Conservation (phyloP, 2,113 vertebrate genomes). For the Potamarius usumacintae region DNA sequence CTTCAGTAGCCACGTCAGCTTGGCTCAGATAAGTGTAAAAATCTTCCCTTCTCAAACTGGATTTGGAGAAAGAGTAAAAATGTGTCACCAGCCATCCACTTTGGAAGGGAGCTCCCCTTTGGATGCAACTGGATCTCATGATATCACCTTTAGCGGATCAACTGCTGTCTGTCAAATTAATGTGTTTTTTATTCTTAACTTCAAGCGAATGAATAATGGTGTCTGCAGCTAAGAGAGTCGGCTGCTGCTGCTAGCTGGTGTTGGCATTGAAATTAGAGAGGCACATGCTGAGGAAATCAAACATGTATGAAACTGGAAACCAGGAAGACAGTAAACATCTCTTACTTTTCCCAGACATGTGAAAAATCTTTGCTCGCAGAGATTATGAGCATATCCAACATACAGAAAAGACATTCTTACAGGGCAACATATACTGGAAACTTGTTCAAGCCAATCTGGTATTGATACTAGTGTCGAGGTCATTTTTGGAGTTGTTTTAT, state of each 20-base stretch:
- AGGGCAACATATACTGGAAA: slow-evolving; percentile 47
- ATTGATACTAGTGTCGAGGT: not conserved
- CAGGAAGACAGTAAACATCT: slow-evolving; percentile 50
- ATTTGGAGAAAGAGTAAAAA: slow-evolving; percentile 21
- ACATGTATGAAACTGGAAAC: slow-evolving; percentile 55
- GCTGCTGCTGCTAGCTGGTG: slow-evolving; percentile 45
- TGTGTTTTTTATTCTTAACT: not conserved
- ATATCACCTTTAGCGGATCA: slow-evolving; percentile 20
- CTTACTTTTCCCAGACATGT: slow-evolving; percentile 48
- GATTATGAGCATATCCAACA: slow-evolving; percentile 46
- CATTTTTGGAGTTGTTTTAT: slow-evolving; percentile 25
- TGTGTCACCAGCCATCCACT: not conserved
- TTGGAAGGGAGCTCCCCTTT: not conserved
- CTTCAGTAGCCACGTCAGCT: slow-evolving; percentile 28
- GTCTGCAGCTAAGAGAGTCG: slow-evolving; percentile 45
- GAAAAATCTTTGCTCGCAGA: slow-evolving; percentile 40
- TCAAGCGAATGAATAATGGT: not conserved
- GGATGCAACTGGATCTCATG: not conserved
- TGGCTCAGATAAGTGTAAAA: not conserved
- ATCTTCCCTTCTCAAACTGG: not conserved
- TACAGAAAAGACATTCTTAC: slow-evolving; percentile 36
- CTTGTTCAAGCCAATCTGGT: slow-evolving; percentile 28
- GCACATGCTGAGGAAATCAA: slow-evolving; percentile 55
- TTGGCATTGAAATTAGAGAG: slow-evolving; percentile 40
- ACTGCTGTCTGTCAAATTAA: not conserved